Conservation (phyloP, 2,888 invertebrate genomes). For the Urechis unicinctus region DNA sequence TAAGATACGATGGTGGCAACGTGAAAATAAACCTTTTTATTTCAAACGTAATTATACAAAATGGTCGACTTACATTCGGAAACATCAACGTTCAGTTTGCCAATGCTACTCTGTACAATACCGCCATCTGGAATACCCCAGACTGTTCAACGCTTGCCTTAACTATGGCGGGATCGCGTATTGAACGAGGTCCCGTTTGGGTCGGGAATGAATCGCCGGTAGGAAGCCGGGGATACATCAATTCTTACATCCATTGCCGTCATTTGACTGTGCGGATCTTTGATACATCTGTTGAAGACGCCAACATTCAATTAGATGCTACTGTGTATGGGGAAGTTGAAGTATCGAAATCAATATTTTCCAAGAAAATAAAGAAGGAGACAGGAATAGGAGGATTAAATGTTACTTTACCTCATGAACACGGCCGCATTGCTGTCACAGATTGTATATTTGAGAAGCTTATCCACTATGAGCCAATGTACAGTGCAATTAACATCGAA, state of each 20-base stretch:
- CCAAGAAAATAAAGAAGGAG: conserved; percentile 3
- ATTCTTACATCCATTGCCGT: background rate
- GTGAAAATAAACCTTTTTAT: too few species aligned
- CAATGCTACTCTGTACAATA: background rate
- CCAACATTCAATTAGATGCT: background rate
- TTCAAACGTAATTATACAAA: background rate
- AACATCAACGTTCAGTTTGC: too few species aligned
- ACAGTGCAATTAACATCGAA: conserved; percentile 13
- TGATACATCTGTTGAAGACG: background rate
- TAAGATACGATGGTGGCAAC: too few species aligned
- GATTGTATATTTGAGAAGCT: conserved; percentile 1
- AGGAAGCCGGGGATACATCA: background rate
- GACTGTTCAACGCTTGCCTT: background rate
- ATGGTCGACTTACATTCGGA: background rate
- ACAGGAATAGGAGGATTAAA: conserved; percentile 10
- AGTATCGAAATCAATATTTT: background rate
- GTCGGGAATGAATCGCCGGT: background rate
- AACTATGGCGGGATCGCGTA: background rate
- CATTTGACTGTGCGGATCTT: background rate
- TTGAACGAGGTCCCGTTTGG: background rate
- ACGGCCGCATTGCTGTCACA: conserved; percentile 4
- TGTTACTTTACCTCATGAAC: conserved; percentile 1
- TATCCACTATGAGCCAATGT: conserved; percentile 10
- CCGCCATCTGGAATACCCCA: background rate
- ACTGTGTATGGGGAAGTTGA: background rate